Base-by-base conservation (phyloP, 2,113 vertebrate species). In the Saimiri boliviensis region DNA sequence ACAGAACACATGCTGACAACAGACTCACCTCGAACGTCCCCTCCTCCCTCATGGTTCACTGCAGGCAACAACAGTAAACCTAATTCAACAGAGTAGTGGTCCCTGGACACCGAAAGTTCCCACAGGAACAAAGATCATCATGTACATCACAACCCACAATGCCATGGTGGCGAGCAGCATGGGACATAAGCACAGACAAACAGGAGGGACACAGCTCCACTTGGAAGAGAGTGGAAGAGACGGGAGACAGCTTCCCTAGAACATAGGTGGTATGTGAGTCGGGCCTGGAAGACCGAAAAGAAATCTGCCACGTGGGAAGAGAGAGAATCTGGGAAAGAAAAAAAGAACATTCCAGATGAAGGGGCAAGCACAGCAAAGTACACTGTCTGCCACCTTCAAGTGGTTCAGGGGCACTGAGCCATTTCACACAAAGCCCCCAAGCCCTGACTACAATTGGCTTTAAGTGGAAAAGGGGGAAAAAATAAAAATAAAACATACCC, bases 401-500 rank as follows among this genome's bases (percentile, higher is more conserved):
- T 8, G 25, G 37, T 12, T 87, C 35, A 2, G 47, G 49, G 74
- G 42, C 11, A 7, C n/a, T 66, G 70, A 63, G 35, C 95, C 30
- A 27, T 40, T 30, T 70, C 60, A 71, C 27, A 35, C 4, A 2
- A 58, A 68, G 76, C 84, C 86, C 76, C 56, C 60, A 52, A n/a
- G 17, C 76, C 40, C 93, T 30, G 40, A 40, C 42, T 60, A 37
- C 32, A 81, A 87, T 14, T 74, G 45, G 93, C 60, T 80, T 94
- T 80, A 96, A 81, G 89, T 93, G 42, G 80, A 84, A 63, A 63
- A 94, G 91, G 70, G 63, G 84, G 52, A 94, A 83, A 86, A 92
- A 94, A 79, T 83, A 91, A 95, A 93, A 86, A 76, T 84, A 92
- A 84, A 93, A 89, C 68, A 66, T 10, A 52, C 54, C 74, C 92